Evolutionary conservation across 2,888 invertebrate genomes (phyloP), one percentile per base, ranked within the genome.

Genomic region (Opisthograptis luteolata): DNA sequence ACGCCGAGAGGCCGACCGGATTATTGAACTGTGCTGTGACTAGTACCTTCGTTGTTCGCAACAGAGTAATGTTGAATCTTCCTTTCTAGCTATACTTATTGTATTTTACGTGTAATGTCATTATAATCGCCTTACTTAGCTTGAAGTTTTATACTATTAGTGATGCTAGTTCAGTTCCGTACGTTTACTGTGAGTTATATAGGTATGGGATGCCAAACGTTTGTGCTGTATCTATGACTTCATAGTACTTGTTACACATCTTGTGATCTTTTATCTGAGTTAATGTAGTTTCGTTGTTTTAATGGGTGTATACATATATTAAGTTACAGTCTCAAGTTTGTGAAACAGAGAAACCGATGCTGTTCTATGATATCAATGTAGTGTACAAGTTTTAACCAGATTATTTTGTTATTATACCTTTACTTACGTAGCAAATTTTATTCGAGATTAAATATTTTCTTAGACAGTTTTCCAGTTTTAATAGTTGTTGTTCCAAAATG

Each of bases 351-450:
- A 57, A 59, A 59, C 36, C 36, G 36, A 67, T 58, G 68, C 54
- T 70, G 71, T 75, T 73, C 70, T 59, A 55, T 22, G 50, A 48
- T 56, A 57, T 75, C 73, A 70, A 8, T 8, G 68, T 69, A 71
- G 51, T 57, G 59, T 52, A 34, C 46, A 44, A 17, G 62, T 83
- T 81, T 84, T 80, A 84, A 81, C 72, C 78, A 81, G 73, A 83
- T 77, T 85, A 82, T 84, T 84, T 81, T 85, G 68, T 66, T 70
- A 72, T n/a, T n/a, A n/a, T n/a, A n/a, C n/a, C n/a, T n/a, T n/a
- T n/a, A n/a, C n/a, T n/a, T 55, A 24, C 28, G 15, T 65, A 52
- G 57, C 64, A 56, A 64, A 63, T 71, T 71, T 74, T 74, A 76
- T 68, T 70, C 55, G 59, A 76, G 52, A 71, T 57, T 31, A 36